A percentile compares a stretch with the other conserved stretches of the same genome.
phyloP scores from a whole-genome alignment of 2,797 vertebrate species.

The Eurystomus glaucurus region DNA sequence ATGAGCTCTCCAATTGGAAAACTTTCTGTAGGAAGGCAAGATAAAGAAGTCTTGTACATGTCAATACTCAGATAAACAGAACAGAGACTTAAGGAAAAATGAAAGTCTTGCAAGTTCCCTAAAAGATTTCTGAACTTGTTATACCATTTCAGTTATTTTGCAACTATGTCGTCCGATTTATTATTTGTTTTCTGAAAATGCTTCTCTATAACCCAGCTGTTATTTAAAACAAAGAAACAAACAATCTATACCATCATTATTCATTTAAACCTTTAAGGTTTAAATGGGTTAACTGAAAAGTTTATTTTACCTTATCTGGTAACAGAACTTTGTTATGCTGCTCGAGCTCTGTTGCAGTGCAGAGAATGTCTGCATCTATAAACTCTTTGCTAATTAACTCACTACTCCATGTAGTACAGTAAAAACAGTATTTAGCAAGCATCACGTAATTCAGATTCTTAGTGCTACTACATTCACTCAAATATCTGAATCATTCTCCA shows the following conservation, averaged over 20 bases:
- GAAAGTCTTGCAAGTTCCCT: not conserved
- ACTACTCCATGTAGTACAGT: not conserved
- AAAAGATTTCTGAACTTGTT: not conserved
- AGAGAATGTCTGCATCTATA: not conserved
- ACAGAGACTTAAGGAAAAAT: not conserved
- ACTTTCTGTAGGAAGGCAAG: not conserved
- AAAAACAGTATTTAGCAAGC: not conserved
- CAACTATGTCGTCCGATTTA: not conserved
- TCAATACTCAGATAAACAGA: not conserved
- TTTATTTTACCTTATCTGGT: not conserved
- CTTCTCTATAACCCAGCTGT: not conserved
- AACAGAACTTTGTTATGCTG: not conserved
- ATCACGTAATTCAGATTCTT: not conserved
- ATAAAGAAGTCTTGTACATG: not conserved
- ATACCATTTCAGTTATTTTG: not conserved
- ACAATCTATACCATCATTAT: not conserved
- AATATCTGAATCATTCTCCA: not conserved
- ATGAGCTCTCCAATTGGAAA: not conserved
- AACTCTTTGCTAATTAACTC: not conserved
- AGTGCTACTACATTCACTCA: not conserved
- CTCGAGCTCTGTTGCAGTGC: not conserved
- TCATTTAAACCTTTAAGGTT: not conserved
- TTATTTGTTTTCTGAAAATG: not conserved
- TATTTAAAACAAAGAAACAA: not conserved
- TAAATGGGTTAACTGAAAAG: not conserved